phyloP scores from a whole-genome alignment of 2,797 vertebrate species.

The Sebastes steindachneri region DNA sequence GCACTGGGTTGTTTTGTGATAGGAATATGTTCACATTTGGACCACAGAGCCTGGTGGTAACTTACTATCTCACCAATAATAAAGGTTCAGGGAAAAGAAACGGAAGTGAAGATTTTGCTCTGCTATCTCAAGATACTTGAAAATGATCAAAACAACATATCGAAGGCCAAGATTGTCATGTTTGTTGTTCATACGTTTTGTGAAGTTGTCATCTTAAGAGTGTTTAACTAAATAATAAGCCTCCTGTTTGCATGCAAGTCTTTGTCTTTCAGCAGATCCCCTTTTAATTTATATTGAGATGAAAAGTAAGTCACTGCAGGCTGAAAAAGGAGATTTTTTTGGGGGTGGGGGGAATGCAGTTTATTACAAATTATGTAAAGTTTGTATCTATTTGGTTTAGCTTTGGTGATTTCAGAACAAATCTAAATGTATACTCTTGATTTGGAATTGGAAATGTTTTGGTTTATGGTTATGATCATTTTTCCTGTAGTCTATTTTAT shows the following conservation, averaged over 20 bases:
- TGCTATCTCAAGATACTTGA: slow-evolving; percentile 67
- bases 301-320: neutral
- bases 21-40: neutral
- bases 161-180: slow-evolving; percentile 26
- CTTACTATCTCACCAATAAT: neutral
- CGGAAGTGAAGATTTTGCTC: slow-evolving; percentile 18
- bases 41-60: neutral
- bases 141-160: slow-evolving; percentile 64
- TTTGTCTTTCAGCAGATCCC: slow-evolving; percentile 31
- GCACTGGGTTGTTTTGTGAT: slow-evolving; percentile 1
- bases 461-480: neutral
- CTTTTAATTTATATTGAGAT: neutral
- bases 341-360: neutral
- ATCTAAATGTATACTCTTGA: neutral
- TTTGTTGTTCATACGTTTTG: slow-evolving; percentile 9
- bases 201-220: slow-evolving; percentile 36
- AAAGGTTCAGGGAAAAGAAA: slow-evolving; percentile 24
- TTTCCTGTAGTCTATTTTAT: slow-evolving; percentile 13
- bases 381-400: neutral
- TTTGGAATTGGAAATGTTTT: neutral
- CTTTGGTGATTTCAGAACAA: neutral
- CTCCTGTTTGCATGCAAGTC: slow-evolving; percentile 52
- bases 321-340: neutral
- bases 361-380: neutral
- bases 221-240: slow-evolving; percentile 26